phyloP scores from a whole-genome alignment of 2,888 invertebrate genomes.

The Himalopsyche kuldschensis region DNA sequence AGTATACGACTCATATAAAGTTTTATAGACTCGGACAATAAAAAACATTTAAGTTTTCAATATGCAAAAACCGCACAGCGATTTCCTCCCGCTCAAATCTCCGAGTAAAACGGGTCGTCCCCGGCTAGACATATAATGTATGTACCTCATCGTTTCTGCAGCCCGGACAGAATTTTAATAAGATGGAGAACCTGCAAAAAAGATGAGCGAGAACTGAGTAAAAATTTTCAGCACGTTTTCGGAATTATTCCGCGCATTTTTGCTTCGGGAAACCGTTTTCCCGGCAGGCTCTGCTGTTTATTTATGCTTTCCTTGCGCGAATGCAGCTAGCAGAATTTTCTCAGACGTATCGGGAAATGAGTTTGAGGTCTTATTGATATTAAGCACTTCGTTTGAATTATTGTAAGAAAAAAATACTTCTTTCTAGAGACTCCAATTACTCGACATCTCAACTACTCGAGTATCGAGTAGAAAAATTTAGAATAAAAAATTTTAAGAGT shows the following conservation, averaged over 20 bases:
- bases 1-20: too few relatives aligned
- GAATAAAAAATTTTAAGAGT: too few relatives aligned
- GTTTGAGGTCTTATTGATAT: neutral
- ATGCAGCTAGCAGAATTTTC: neutral
- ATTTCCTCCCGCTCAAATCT: neutral
- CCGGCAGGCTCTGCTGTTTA: neutral
- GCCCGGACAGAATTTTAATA: conserved; percentile 5
- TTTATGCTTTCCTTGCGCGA: neutral
- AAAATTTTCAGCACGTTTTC: neutral
- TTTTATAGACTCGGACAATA: too few relatives aligned
- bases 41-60: neutral
- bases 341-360: neutral
- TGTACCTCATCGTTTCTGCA: neutral
- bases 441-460: too few relatives aligned
- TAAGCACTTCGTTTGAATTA: neutral
- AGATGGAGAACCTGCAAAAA: neutral
- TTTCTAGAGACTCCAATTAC: too few relatives aligned
- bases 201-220: neutral
- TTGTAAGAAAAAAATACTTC: neutral
- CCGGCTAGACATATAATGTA: neutral
- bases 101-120: neutral
- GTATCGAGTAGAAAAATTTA: too few relatives aligned
- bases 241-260: neutral
- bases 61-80: neutral
- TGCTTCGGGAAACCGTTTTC: conserved; percentile 2